Percentiles rank a stretch among this genome's conserved stretches.
These are phyloP conservation scores for Silurus meridionalis DNA, from an alignment of 2,113 vertebrate genomes.

Conservation along the genomic window DNA sequence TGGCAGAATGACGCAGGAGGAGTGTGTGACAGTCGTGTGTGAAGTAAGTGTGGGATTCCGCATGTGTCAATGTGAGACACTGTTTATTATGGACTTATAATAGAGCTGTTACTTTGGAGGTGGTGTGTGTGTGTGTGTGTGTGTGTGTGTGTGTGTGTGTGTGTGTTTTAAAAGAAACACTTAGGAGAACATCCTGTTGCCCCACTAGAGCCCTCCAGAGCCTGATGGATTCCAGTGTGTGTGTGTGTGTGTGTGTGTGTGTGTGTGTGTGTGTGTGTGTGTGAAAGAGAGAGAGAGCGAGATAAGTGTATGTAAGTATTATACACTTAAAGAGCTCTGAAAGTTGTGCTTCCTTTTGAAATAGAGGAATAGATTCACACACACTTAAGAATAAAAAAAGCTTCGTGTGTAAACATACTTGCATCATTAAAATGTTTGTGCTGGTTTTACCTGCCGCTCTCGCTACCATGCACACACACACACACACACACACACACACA, in stretches of 20 bases:
- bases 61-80: background rate
- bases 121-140: constrained; percentile 1
- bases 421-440: constrained; percentile 38
- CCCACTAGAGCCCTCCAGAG: background rate
- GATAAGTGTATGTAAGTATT: background rate
- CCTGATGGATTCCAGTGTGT: background rate
- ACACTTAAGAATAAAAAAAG: constrained; percentile 15
- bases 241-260: constrained; percentile 2
- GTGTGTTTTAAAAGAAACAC: background rate
- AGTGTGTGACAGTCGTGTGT: constrained; percentile 9
- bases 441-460: background rate
- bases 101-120: background rate
- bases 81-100: background rate
- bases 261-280: background rate
- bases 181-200: background rate
- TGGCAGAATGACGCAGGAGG: constrained; percentile 25
- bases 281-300: no score
- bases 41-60: constrained; percentile 28
- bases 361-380: constrained; percentile 16
- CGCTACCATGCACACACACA: background rate
- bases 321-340: background rate
- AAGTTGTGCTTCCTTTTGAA: constrained; percentile 6
- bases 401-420: background rate
- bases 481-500: background rate
- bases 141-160: constrained; percentile 5